phyloP scores from a whole-genome alignment of 2,888 invertebrate species.

The Vanessa cardui region DNA sequence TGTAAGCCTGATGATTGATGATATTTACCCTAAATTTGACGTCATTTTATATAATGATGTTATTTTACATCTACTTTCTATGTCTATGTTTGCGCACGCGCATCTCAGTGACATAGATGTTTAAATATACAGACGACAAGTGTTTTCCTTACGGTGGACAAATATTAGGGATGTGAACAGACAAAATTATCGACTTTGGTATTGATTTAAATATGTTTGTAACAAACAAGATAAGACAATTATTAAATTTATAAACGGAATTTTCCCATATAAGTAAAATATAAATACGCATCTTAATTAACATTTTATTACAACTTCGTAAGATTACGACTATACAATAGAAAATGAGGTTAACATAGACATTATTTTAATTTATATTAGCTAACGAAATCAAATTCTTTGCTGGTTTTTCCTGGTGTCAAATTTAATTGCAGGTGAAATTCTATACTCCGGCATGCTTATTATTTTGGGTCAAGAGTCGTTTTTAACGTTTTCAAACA shows the following conservation, averaged over 20 bases:
- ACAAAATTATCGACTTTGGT: not conserved
- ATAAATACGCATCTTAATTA: not conserved
- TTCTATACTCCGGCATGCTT: conserved; percentile 18
- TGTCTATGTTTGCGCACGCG: conserved; percentile 18
- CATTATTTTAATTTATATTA: conserved; percentile 18
- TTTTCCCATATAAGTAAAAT: too few species aligned
- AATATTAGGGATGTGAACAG: conserved; percentile 17
- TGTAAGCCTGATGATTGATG: not conserved
- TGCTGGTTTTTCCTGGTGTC: conserved; percentile 20
- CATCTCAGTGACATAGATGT: conserved; percentile 19
- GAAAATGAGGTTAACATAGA: conserved; percentile 2
- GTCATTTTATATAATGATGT: conserved; percentile 9
- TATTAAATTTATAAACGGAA: not conserved
- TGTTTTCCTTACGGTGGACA: conserved; percentile 11
- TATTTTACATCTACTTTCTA: conserved; percentile 18
- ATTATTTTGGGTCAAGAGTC: conserved; percentile 29
- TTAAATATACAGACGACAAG: conserved; percentile 19
- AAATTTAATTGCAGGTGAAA: conserved; percentile 37
- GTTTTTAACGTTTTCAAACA: not conserved
- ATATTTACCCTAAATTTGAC: not conserved
- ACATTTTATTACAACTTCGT: not conserved
- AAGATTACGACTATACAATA: not conserved
- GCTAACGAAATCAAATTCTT: conserved; percentile 10
- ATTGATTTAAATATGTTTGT: not conserved
- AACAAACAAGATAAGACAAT: not conserved